Base-by-base conservation (phyloP, 64 coral and sea anemone species). In the Cladopsammia gracilis region DNA sequence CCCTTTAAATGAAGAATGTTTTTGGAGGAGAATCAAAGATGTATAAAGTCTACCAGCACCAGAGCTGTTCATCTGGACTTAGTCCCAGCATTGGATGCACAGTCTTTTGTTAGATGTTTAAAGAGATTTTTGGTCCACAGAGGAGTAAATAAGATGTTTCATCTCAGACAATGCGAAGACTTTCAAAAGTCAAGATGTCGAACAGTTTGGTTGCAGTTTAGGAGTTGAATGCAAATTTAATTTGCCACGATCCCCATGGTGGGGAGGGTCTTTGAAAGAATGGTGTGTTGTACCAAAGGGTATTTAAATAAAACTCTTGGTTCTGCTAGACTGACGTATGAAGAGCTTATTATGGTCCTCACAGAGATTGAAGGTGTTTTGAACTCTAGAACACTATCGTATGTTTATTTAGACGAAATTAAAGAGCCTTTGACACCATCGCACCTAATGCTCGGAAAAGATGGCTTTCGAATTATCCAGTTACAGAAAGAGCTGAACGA, bases 101-200 rank as follows among this genome's bases (percentile, higher is more conserved):
- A 64, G 61, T 46, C 79, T 3, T 64, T 83, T 57, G 62, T 83
- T 62, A 64, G 25, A 83, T 9, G 56, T 83, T 48, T 83, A 25
- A 62, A 83, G 23, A 62, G 79, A 64, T 83, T 83, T n/a, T 83
- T 83, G 18, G 79, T 58, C 18, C 49, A 49, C 5, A 77, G 18
- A 77, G 79, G 61, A 83, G 79, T 83, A 24, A 83, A 83, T 83
- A 16, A 83, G 79, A 19, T 83, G 79, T 83, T 83, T 34, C n/a
- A 18, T 86, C 9, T 93, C 92, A 43, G 85, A 88, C 47, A 94
- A 94, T 43, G 84, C 71, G 5, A 88, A 87, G 59, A 81, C 92
- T 13, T 90, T 90, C 60, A 81, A 50, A 25, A 53, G 25, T 51
- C 6, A 88, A 86, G 51, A 52, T 19, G 50, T 67, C 24, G 59